phyloP scores from a whole-genome alignment of 2,113 vertebrate species.

The Trachemys scripta region DNA sequence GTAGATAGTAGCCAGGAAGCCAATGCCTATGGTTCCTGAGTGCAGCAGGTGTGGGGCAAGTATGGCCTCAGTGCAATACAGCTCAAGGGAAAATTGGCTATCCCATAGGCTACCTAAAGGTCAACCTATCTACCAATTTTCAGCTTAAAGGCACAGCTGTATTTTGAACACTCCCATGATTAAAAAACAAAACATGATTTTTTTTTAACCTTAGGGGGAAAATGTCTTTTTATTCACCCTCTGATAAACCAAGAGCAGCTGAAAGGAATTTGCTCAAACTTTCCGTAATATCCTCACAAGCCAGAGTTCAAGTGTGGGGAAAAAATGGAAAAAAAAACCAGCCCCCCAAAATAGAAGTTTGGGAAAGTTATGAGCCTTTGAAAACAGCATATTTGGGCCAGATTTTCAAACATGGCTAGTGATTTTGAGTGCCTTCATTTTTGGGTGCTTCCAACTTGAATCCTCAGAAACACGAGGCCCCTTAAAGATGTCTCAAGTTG shows the following conservation, averaged over 20 bases:
- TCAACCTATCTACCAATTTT: not conserved
- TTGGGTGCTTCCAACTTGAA: no score
- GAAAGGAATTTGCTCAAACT: not conserved
- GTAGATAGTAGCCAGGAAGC: not conserved
- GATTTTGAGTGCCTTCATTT: no score
- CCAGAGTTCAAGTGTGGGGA: no score
- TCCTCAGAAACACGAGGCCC: no score
- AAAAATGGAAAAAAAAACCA: no score
- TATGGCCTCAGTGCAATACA: fast-evolving
- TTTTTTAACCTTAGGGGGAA: not conserved
- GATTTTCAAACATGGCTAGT: no score
- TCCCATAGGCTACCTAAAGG: not conserved
- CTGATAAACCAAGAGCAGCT: not conserved
- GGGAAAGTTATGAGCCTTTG: no score
- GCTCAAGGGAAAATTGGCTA: not conserved
- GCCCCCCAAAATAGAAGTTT: no score
- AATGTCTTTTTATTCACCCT: not conserved
- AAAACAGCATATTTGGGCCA: no score
- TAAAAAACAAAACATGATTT: fast-evolving
- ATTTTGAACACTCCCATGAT: not conserved
- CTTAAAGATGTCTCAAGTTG: no score
- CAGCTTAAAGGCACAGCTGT: fast-evolving
- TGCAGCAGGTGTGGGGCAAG: fast-evolving
- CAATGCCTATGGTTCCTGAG: not conserved
- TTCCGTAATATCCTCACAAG: not conserved